phyloP scores from a whole-genome alignment of 1,140 invertebrate genomes.

The Epicauta chinensis region DNA sequence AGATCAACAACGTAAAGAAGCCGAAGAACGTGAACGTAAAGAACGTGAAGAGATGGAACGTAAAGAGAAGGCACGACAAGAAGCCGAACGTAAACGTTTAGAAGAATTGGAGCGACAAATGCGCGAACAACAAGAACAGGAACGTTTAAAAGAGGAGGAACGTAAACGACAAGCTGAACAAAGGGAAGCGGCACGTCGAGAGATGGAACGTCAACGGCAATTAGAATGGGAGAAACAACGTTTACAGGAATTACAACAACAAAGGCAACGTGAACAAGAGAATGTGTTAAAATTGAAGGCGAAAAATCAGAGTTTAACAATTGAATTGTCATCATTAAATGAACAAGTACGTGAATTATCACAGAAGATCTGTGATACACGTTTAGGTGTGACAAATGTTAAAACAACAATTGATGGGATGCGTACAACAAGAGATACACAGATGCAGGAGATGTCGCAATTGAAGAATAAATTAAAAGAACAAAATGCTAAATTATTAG shows the following conservation, averaged over 20 bases:
- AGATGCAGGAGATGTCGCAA: slow-evolving; percentile 82
- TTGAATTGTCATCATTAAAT: slow-evolving; percentile 70
- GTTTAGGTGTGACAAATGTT: slow-evolving; percentile 82
- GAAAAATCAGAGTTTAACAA: slow-evolving; percentile 78
- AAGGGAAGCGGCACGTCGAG: slow-evolving; percentile 73
- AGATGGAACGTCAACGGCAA: slow-evolving; percentile 91
- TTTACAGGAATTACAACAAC: slow-evolving; percentile 73
- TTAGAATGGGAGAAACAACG: slow-evolving; percentile 95
- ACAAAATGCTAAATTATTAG: slow-evolving; percentile 71
- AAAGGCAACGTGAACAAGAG: slow-evolving; percentile 82
- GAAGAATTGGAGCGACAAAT: slow-evolving; percentile 67
- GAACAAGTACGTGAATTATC: slow-evolving; percentile 72
- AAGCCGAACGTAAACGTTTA: slow-evolving; percentile 57
- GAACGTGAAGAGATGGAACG: slow-evolving; percentile 84
- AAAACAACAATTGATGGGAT: slow-evolving; percentile 96
- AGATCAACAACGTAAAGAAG: slow-evolving; percentile 77
- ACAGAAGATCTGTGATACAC: slow-evolving; percentile 80
- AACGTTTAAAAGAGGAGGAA: slow-evolving; percentile 65
- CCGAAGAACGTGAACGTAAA: slow-evolving; percentile 85
- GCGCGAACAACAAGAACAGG: slow-evolving; percentile 75
- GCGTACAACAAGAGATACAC: slow-evolving; percentile 82
- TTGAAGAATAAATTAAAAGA: slow-evolving; percentile 81
- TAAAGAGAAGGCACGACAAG: slow-evolving; percentile 66
- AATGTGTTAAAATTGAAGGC: slow-evolving; percentile 84
- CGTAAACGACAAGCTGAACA: slow-evolving; percentile 67